Conservation (phyloP, 37 sponge, comb jelly and placozoan genomes). For the Tethya wilhelma region DNA sequence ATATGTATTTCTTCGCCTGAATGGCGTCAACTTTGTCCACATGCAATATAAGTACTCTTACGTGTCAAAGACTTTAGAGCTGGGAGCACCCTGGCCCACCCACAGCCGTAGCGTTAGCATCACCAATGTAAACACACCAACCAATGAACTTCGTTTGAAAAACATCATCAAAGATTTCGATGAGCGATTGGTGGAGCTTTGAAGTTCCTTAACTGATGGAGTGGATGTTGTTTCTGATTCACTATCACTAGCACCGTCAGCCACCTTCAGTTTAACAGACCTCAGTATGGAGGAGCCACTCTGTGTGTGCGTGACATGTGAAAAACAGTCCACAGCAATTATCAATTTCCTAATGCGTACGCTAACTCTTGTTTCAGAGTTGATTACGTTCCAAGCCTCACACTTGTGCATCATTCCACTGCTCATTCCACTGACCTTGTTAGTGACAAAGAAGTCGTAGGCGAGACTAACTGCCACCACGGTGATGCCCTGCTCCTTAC, state of each 20-base stretch:
- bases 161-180: background rate
- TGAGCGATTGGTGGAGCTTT: too few relatives aligned
- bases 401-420: background rate
- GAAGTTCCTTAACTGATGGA: too few relatives aligned
- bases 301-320: too few relatives aligned
- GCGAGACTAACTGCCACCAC: conserved; percentile 73
- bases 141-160: conserved; percentile 1
- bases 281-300: too few relatives aligned
- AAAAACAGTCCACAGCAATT: background rate
- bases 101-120: background rate
- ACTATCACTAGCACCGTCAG: too few relatives aligned
- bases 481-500: conserved; percentile 92
- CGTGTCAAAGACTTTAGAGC: conserved; percentile 1
- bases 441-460: conserved; percentile 62
- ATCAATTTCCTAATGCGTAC: too few relatives aligned
- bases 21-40: background rate
- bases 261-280: too few relatives aligned
- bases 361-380: too few relatives aligned
- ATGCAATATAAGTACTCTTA: conserved; percentile 1
- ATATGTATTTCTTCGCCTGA: background rate
- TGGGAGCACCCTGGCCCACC: conserved; percentile 14
- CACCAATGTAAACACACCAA: conserved; percentile 2
- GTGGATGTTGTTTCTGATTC: too few relatives aligned
- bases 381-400: too few relatives aligned
- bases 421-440: conserved; percentile 23